Conservation (phyloP, 2,797 vertebrate genomes). For the Rhabdomys pumilio region DNA sequence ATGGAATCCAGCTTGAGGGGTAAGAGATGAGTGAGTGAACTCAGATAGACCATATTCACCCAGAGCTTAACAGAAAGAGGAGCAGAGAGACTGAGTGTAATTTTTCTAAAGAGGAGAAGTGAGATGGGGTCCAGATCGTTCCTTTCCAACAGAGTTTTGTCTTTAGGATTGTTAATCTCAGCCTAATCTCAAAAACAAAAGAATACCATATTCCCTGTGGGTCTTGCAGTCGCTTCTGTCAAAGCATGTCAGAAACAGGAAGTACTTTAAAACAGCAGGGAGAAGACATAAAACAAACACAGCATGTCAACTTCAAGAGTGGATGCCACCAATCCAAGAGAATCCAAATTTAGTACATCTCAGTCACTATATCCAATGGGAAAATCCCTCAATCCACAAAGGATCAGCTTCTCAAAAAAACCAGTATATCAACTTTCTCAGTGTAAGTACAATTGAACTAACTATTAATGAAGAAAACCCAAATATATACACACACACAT, state of each 20-base stretch:
- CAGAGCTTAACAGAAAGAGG: background rate
- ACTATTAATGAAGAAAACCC: slow-evolving; percentile 75
- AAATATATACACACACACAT: slow-evolving; percentile 67
- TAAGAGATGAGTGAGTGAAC: slow-evolving; percentile 9
- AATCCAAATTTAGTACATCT: slow-evolving; percentile 1
- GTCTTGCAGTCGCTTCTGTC: slow-evolving; percentile 32
- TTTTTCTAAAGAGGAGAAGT: background rate
- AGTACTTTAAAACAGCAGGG: background rate
- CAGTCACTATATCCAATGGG: slow-evolving; percentile 5
- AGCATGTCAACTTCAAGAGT: background rate
- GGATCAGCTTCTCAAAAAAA: slow-evolving; percentile 50
- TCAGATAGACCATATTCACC: background rate
- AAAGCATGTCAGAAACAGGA: slow-evolving; percentile 23
- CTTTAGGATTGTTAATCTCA: slow-evolving; percentile 49
- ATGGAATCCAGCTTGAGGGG: slow-evolving; percentile 25
- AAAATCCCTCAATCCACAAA: slow-evolving; percentile 41
- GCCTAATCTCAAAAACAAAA: slow-evolving; percentile 28
- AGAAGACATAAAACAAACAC: slow-evolving; percentile 47
- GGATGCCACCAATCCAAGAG: background rate
- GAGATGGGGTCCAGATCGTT: background rate
- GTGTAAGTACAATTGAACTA: slow-evolving; percentile 55
- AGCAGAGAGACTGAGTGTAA: background rate
- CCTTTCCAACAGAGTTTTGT: background rate
- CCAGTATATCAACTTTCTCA: slow-evolving; percentile 24
- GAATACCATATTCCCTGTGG: slow-evolving; percentile 8